These are phyloP conservation scores for Orthochromis indermauri DNA, from an alignment of 2,113 vertebrate genomes.

Conservation along the genomic window DNA sequence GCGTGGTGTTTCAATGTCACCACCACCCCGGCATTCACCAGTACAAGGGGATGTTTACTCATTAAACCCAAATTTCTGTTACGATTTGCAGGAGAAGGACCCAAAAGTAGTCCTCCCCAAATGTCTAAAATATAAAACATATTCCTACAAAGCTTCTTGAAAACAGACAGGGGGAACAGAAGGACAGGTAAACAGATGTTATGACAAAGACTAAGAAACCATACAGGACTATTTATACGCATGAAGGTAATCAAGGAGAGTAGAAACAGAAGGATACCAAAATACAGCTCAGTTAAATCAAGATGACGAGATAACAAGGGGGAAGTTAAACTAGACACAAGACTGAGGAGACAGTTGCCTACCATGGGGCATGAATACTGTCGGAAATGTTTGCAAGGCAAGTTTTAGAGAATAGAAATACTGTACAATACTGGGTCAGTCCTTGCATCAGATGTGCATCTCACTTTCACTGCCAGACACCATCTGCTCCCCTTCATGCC, in stretches of 20 bases:
- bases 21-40: not conserved
- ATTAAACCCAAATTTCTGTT: not conserved
- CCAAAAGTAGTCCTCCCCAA: not conserved
- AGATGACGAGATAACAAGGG: not conserved
- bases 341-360: not conserved
- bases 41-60: not conserved
- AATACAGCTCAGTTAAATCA: not conserved
- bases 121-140: not conserved
- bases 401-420: not conserved
- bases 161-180: not conserved
- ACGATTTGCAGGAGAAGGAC: not conserved
- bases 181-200: not conserved
- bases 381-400: not conserved
- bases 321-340: not conserved
- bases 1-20: not conserved
- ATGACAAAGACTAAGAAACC: not conserved
- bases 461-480: constrained; percentile 22
- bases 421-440: not conserved
- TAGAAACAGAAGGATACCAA: not conserved
- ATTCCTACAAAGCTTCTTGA: not conserved
- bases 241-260: not conserved
- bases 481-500: constrained; percentile 65
- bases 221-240: not conserved
- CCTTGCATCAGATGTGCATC: constrained; percentile 23
- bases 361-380: not conserved